phyloP scores from a whole-genome alignment of 2,113 vertebrate species.

The Clupea harengus region DNA sequence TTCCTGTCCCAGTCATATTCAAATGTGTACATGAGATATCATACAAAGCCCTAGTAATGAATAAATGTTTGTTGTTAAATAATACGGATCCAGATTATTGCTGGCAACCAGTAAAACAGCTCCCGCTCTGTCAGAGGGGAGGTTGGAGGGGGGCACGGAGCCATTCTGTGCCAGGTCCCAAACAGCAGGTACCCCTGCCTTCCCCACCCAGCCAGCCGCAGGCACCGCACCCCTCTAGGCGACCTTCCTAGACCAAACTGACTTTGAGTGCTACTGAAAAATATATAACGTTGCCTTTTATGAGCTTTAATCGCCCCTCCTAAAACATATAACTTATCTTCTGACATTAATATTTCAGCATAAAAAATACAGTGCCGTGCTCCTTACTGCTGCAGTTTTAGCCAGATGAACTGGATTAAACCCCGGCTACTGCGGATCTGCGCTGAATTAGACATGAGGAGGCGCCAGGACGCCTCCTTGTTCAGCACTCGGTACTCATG shows the following conservation, averaged over 20 bases:
- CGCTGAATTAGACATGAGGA: not conserved
- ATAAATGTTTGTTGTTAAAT: no score
- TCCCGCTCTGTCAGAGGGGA: not conserved
- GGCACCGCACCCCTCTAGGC: not conserved
- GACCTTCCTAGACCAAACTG: not conserved
- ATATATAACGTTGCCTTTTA: slow-evolving; percentile 19
- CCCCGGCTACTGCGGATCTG: not conserved
- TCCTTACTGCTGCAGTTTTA: not conserved
- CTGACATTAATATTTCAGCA: slow-evolving; percentile 21
- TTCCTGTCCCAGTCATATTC: not conserved
- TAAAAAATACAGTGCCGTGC: not conserved
- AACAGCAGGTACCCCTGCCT: not conserved
- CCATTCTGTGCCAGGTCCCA: not conserved
- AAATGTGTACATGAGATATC: not conserved
- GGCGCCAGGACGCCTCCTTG: not conserved
- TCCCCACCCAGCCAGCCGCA: not conserved
- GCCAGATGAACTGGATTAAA: slow-evolving; percentile 12
- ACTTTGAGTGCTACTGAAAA: slow-evolving; percentile 25
- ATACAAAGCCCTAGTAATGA: no score
- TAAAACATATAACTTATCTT: slow-evolving; percentile 26
- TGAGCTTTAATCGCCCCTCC: slow-evolving; percentile 17
- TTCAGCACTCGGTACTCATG: not conserved
- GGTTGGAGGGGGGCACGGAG: not conserved
- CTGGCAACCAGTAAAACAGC: no score
- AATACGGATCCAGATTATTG: not conserved